These are phyloP conservation scores for Pseudotriccus pelzelni DNA, from an alignment of 2,797 vertebrate species.

Conservation along the genomic window DNA sequence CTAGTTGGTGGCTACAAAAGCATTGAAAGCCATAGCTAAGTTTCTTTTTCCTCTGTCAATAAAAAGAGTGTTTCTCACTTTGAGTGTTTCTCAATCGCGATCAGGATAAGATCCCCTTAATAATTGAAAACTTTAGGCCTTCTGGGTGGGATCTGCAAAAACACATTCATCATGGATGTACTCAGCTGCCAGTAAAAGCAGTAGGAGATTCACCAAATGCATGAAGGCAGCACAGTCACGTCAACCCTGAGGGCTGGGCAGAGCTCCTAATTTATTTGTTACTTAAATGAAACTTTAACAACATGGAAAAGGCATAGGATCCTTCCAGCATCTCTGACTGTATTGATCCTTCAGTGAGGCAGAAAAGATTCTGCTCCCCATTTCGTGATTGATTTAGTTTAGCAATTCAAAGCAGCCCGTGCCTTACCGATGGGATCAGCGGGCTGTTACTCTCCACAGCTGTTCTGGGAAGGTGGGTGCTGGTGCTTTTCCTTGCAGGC, in stretches of 20 bases:
- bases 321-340: neutral
- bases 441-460: neutral
- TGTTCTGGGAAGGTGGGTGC: neutral
- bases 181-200: neutral
- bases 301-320: neutral
- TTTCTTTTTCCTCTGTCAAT: neutral
- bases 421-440: neutral
- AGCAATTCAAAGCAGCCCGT: neutral
- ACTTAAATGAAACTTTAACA: neutral
- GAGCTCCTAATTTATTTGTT: neutral
- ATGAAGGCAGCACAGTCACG: neutral
- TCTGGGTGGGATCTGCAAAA: neutral
- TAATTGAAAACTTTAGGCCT: neutral
- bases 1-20: neutral
- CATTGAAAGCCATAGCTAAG: neutral
- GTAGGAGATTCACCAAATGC: neutral
- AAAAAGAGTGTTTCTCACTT: neutral
- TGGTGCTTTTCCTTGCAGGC: neutral
- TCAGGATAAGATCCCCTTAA: neutral
- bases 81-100: neutral
- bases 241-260: neutral
- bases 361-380: neutral
- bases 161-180: neutral
- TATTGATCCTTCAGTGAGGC: neutral
- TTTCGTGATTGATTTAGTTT: conserved; percentile 5